These are phyloP conservation scores for Neosilurus mollespiculum DNA, from an alignment of 2,797 vertebrate genomes.

Conservation along the genomic window DNA sequence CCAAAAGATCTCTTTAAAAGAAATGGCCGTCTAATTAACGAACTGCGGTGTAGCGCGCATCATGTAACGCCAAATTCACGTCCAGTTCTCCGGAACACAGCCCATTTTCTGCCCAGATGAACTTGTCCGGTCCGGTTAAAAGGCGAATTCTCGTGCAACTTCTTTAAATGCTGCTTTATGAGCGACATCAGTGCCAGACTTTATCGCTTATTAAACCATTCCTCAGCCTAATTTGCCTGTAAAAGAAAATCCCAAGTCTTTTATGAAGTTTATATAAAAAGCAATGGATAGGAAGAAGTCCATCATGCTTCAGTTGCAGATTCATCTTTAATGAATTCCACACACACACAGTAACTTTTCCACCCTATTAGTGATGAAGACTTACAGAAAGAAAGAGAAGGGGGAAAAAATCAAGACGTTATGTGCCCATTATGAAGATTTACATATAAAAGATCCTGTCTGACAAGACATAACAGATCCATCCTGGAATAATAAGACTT, in stretches of 20 bases:
- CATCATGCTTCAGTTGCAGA: slow-evolving; percentile 70
- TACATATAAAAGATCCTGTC: slow-evolving; percentile 54
- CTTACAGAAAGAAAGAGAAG: slow-evolving; percentile 26
- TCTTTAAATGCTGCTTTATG: slow-evolving; percentile 68
- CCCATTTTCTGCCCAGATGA: slow-evolving; percentile 74
- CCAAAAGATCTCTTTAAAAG: slow-evolving; percentile 59
- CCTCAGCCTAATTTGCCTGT: slow-evolving; percentile 75
- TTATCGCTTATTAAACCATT: slow-evolving; percentile 76
- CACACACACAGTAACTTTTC: slow-evolving; percentile 48
- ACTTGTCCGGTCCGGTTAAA: slow-evolving; percentile 69
- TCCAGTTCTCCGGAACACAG: slow-evolving; percentile 43
- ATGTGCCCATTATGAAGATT: slow-evolving; percentile 64
- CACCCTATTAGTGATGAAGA: slow-evolving; percentile 70
- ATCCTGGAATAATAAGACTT: slow-evolving; percentile 43
- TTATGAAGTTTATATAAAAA: slow-evolving; percentile 62
- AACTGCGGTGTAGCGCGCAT: slow-evolving; percentile 40
- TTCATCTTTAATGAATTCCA: slow-evolving; percentile 74
- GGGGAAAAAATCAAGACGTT: slow-evolving; percentile 53
- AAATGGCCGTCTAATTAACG: slow-evolving; percentile 53
- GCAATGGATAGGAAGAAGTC: slow-evolving; percentile 67
- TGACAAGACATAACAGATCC: slow-evolving; percentile 61
- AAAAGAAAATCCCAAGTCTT: slow-evolving; percentile 70
- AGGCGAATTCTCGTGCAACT: slow-evolving; percentile 61
- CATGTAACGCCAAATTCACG: slow-evolving; percentile 37
- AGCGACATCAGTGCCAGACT: slow-evolving; percentile 59